A percentile compares a stretch with the other conserved stretches of the same genome.
These are phyloP conservation scores for Cataglyphis livida DNA, from an alignment of 2,888 invertebrate species.

Conservation along the genomic window DNA sequence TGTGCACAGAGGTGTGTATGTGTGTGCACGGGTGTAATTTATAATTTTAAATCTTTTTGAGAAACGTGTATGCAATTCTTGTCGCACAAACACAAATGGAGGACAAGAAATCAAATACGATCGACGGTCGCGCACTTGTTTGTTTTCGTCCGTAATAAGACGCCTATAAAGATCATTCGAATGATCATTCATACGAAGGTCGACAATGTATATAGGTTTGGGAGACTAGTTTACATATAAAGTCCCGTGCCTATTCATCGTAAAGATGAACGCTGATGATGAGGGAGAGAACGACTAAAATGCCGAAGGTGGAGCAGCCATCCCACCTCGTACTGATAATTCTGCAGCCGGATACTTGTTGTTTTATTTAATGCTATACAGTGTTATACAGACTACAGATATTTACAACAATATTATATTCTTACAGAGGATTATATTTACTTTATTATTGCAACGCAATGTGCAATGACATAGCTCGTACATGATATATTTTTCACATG, in stretches of 20 bases:
- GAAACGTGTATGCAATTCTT: constrained; percentile 46
- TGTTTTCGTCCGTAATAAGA: constrained; percentile 58
- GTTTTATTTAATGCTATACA: constrained; percentile 86
- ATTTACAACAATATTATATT: constrained; percentile 86
- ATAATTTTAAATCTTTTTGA: constrained; percentile 56
- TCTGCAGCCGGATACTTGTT: constrained; percentile 85
- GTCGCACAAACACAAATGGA: constrained; percentile 38
- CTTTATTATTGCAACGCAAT: constrained; percentile 85
- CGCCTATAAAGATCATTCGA: constrained; percentile 64
- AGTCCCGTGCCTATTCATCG: constrained; percentile 79
- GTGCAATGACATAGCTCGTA: constrained; percentile 84
- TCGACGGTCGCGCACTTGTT: constrained; percentile 55
- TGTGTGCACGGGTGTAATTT: constrained; percentile 54
- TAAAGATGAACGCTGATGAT: constrained; percentile 67
- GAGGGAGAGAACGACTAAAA: constrained; percentile 68
- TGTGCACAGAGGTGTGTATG: constrained; percentile 49
- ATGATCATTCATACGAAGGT: constrained; percentile 65
- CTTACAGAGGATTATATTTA: constrained; percentile 86
- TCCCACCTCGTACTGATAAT: constrained; percentile 85
- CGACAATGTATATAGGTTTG: constrained; percentile 70
- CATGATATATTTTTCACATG: constrained; percentile 83
- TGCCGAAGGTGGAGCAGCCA: constrained; percentile 85
- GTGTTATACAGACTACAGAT: constrained; percentile 86
- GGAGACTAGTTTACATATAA: constrained; percentile 75
- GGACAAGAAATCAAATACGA: constrained; percentile 51